A percentile compares a stretch with the other conserved stretches of the same genome.
Evolutionary conservation across 2,113 vertebrate genomes (phyloP).

Genomic region (Erpornis zantholeuca): DNA sequence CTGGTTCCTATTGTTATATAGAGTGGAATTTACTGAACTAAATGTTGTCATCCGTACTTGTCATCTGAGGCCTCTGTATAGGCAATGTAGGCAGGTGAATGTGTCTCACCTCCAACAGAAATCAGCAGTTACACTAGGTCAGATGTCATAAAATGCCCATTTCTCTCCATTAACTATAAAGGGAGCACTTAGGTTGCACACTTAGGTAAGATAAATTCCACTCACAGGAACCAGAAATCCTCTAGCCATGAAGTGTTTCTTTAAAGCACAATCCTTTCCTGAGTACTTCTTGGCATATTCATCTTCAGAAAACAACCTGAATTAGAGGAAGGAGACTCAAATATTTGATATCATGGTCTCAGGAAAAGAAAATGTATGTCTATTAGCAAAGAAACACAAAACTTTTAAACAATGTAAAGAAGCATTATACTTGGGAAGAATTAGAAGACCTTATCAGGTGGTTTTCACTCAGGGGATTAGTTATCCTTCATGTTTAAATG

Average conservation of each 20-base stretch:
- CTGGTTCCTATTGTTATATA: background rate
- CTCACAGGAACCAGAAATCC: background rate
- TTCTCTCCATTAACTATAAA: background rate
- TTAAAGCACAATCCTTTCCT: background rate
- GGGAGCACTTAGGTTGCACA: background rate
- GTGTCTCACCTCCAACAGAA: background rate
- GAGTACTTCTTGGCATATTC: background rate
- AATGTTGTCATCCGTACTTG: background rate
- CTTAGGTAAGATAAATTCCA: background rate
- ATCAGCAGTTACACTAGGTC: background rate
- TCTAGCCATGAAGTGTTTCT: background rate
- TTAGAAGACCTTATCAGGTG: background rate
- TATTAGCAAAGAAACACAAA: background rate
- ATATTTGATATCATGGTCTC: background rate
- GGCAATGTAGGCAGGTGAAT: background rate
- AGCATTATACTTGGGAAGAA: background rate
- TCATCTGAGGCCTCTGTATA: background rate
- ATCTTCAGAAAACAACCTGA: background rate
- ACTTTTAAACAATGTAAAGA: background rate
- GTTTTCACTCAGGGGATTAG: background rate
- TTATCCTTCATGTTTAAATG: background rate
- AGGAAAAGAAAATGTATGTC: accelerated
- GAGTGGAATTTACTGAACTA: background rate
- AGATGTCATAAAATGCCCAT: background rate
- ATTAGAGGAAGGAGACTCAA: background rate